Evolutionary conservation across 2,888 invertebrate species (phyloP).

Genomic region (Scrobipalpa costella): DNA sequence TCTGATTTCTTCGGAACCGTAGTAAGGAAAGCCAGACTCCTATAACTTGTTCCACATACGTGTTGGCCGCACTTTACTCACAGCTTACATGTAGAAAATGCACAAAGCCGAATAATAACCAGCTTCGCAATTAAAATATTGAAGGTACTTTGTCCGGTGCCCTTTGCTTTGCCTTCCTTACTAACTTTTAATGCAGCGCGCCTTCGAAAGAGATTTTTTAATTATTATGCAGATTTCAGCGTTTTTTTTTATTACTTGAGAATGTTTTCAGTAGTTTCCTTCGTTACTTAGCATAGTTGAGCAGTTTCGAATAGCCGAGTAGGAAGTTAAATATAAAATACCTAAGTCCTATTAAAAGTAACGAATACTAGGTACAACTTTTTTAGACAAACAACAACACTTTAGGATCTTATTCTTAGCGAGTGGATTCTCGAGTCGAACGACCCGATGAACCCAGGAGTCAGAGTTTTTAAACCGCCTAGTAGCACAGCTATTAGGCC

Average conservation of each 20-base stretch:
- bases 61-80: constrained; percentile 52
- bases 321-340: constrained; percentile 9
- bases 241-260: constrained; percentile 19
- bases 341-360: neutral
- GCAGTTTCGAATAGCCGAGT: neutral
- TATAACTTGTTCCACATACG: constrained; percentile 32
- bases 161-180: constrained; percentile 53
- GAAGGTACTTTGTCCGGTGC: constrained; percentile 74
- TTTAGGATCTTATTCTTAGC: too few relatives aligned
- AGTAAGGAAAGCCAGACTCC: neutral
- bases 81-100: constrained; percentile 67
- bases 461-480: too few relatives aligned
- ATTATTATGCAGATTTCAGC: constrained; percentile 30
- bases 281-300: constrained; percentile 2
- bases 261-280: constrained; percentile 22
- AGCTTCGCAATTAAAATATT: constrained; percentile 78
- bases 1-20: too few relatives aligned
- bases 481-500: too few relatives aligned
- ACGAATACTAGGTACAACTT: neutral
- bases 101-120: constrained; percentile 78
- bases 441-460: too few relatives aligned
- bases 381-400: too few relatives aligned
- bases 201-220: constrained; percentile 34
- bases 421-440: too few relatives aligned
- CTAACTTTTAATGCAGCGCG: constrained; percentile 47